phyloP scores from a whole-genome alignment of 2,888 invertebrate genomes.

The Diachrysia chrysitis region DNA sequence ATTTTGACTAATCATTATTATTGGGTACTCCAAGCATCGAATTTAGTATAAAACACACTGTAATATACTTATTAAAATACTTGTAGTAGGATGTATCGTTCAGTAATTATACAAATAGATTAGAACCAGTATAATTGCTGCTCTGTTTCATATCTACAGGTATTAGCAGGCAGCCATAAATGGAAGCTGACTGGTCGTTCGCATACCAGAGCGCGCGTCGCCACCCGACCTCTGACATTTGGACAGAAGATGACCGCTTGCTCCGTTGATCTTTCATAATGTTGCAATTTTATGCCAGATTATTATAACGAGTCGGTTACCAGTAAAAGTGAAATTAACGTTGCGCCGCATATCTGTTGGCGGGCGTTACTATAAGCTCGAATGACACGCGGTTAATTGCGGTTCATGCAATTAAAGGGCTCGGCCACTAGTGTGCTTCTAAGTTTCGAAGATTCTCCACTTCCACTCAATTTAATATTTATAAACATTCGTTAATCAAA shows the following conservation, averaged over 20 bases:
- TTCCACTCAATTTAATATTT: conserved; percentile 7
- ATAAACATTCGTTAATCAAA: conserved; percentile 12
- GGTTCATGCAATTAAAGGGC: conserved; percentile 70
- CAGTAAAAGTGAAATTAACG: conserved; percentile 77
- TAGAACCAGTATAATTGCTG: conserved; percentile 47
- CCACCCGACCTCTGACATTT: conserved; percentile 81
- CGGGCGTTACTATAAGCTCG: conserved; percentile 63
- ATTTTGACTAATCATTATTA: not conserved
- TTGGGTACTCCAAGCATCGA: not conserved
- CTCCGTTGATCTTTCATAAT: conserved; percentile 79
- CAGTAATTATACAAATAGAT: conserved; percentile 22
- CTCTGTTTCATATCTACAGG: conserved; percentile 61
- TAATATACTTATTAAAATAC: conserved; percentile 14
- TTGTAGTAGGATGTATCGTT: conserved; percentile 2
- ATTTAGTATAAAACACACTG: conserved; percentile 8
- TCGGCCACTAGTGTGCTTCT: conserved; percentile 40
- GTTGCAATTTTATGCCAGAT: conserved; percentile 82
- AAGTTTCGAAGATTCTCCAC: conserved; percentile 42
- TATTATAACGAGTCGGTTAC: conserved; percentile 71
- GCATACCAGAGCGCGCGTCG: conserved; percentile 74
- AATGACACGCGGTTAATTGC: conserved; percentile 72
- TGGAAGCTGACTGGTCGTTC: conserved; percentile 60
- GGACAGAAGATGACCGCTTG: conserved; percentile 79
- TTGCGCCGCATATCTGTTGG: conserved; percentile 62
- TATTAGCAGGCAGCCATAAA: conserved; percentile 63